Evolutionary conservation across 2,797 vertebrate genomes (phyloP), one percentile per base, ranked within the genome.

Genomic region (Manis javanica): DNA sequence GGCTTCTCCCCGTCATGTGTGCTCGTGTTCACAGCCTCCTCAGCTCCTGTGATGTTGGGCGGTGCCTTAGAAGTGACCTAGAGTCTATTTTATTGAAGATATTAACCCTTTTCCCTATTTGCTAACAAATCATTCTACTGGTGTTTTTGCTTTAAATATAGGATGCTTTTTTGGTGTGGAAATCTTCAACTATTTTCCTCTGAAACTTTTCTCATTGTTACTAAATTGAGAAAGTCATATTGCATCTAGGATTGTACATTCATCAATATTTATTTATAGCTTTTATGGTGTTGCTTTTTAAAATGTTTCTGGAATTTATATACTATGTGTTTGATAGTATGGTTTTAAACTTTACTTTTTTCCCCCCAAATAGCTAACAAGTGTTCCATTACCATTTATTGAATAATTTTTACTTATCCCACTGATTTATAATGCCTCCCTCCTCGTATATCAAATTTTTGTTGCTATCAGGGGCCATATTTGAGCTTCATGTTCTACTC

Each of bases 181-280:
- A 92, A 87, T 61, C 39, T 86, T 68, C 72, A 91, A 75, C 49
- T 85, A 85, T 42, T 88, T 95, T 87, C 66, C 68, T 92, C 84
- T 79, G 69, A 84, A 86, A 87, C 15, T 24, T 84, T 23, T 90
- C 34, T 29, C 12, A 18, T 23, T 57, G 42, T 12, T 88, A 34
- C 49, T 39, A 82, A 61, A 19, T 59, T 90, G 79, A 90, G 31
- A 78, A 83, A 74, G 24, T 11, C 5, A 19, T 78, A 68, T 84
- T 59, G 71, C 10, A 82, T 42, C 51, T 69, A 71, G 51, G 26
- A 75, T 55, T 31, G n/a, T 31, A 74, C 24, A 55, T 26, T 49
- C 15, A 78, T 74, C 59, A 53, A 4, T 66, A 78, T n/a, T 93
- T 79, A 68, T 51, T 88, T 91, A n/a, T 72, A 75, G 8, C n/a